Evolutionary conservation across 92 coral and sea anemone genomes (phyloP).

Genomic region (Pocillopora grandis): DNA sequence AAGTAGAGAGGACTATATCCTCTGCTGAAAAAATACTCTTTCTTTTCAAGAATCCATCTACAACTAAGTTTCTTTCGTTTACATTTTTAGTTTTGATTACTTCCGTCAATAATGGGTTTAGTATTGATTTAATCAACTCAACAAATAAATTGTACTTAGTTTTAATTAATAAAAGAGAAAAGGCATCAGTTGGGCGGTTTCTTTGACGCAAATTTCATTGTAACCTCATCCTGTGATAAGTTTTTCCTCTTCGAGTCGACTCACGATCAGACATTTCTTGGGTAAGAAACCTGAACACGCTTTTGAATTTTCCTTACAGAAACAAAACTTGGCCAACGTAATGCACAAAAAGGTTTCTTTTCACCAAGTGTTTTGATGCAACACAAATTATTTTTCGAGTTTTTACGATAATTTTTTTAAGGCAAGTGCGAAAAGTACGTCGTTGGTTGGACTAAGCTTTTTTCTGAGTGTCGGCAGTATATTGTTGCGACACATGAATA

Average conservation of each 20-base stretch:
- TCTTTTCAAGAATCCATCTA: not conserved
- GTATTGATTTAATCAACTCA: not conserved
- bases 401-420: not conserved
- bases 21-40: too few species aligned
- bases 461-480: not conserved
- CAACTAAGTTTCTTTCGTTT: slow-evolving; percentile 1
- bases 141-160: slow-evolving; percentile 24
- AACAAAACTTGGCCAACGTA: too few species aligned
- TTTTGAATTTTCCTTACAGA: too few species aligned
- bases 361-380: too few species aligned
- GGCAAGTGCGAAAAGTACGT: not conserved
- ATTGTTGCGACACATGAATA: not conserved
- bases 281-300: too few species aligned
- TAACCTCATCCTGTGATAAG: not conserved
- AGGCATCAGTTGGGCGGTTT: not conserved
- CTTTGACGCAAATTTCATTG: slow-evolving; percentile 3
- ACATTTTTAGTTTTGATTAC: not conserved
- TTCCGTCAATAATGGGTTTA: slow-evolving; percentile 35
- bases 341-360: too few species aligned
- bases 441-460: not conserved
- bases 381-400: not conserved
- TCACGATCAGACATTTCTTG: too few species aligned
- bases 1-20: too few species aligned
- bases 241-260: not conserved
- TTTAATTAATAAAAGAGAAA: not conserved